Evolutionary conservation across 1,140 invertebrate genomes (phyloP).

Genomic region (Agraylea sexmaculata): DNA sequence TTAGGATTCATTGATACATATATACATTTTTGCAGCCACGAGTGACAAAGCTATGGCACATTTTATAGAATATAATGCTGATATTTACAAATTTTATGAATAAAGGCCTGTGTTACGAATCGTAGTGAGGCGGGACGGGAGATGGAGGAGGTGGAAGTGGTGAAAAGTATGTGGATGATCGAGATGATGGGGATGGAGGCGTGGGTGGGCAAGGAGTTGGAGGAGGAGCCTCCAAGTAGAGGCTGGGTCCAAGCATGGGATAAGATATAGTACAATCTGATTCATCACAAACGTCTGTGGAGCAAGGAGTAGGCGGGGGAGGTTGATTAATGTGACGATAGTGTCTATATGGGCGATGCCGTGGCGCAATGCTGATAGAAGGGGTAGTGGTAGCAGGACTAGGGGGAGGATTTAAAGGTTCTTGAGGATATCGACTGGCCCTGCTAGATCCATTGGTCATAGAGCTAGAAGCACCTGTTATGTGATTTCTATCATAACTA

Average conservation of each 20-base stretch:
- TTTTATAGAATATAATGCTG: no score
- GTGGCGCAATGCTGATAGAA: conserved; percentile 32
- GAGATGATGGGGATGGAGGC: conserved; percentile 69
- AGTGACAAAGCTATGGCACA: no score
- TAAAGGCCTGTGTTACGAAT: conserved; percentile 16
- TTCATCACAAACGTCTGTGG: conserved; percentile 87
- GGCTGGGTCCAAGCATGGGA: conserved; percentile 38
- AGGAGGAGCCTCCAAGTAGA: conserved; percentile 63
- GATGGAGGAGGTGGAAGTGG: conserved; percentile 60
- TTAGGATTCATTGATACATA: no score
- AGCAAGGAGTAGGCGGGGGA: conserved; percentile 87
- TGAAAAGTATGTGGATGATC: conserved; percentile 61
- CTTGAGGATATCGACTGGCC: conserved; percentile 55
- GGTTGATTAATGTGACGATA: conserved; percentile 72
- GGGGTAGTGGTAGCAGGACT: conserved; percentile 65
- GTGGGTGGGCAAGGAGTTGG: conserved; percentile 78
- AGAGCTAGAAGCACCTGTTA: conserved; percentile 71
- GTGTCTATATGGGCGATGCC: conserved; percentile 59
- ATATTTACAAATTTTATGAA: no score
- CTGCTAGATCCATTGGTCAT: conserved; percentile 43
- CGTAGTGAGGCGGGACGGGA: conserved; percentile 45
- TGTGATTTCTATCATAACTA: conserved; percentile 66
- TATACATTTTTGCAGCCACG: no score
- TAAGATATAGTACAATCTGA: conserved; percentile 52
- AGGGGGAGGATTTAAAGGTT: conserved; percentile 80